Evolutionary conservation across 2,888 invertebrate species (phyloP), one percentile per base, ranked within the genome.

Genomic region (Caenorhabditis wallacei): DNA sequence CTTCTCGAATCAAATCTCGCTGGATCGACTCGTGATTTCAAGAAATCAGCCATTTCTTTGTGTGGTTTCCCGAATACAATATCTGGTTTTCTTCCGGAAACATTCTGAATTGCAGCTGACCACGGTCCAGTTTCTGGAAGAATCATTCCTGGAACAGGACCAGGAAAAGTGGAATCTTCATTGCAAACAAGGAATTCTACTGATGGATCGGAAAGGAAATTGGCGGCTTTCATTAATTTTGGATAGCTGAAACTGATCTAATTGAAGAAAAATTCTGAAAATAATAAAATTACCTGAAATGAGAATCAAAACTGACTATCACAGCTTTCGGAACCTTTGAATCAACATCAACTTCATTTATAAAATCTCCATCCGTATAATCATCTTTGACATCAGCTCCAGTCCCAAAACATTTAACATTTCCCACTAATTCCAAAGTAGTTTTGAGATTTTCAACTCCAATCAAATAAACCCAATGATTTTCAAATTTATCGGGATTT

Each of bases 181-280:
- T 98, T 98, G 11, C 97, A 97, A 0, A 95, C 97, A 80, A 98
- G 94, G 92, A 97, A 98, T 56, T 96, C 92, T 89, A 95, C 95
- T 18, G 95, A 94, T 0, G 95, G 95, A 88, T 95, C 94, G 22
- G 94, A 94, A 0, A 97, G 94, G 92, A 98, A 98, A 26, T 95
- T 95, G 0, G 96, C 95, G 0, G 97, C 98, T 93, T 96, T 96
- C 92, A 96, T 94, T 91, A 98, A 94, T 93, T 98, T 99, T 0
- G 95, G 94, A 92, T 95, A 97, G 91, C 86, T 86, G 69, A 57
- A 76, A 40, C 40, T 40, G 30, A 8, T 5, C 3, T 30, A 30
- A 8, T 5, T 30, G 30, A 5, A 56, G 5, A 54, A 24, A 54
- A 5, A 24, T 54, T 24, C 53, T n/a, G n/a, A n/a, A 43, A 35